phyloP scores from a whole-genome alignment of 2,888 invertebrate species.

The Erebia aethiops region DNA sequence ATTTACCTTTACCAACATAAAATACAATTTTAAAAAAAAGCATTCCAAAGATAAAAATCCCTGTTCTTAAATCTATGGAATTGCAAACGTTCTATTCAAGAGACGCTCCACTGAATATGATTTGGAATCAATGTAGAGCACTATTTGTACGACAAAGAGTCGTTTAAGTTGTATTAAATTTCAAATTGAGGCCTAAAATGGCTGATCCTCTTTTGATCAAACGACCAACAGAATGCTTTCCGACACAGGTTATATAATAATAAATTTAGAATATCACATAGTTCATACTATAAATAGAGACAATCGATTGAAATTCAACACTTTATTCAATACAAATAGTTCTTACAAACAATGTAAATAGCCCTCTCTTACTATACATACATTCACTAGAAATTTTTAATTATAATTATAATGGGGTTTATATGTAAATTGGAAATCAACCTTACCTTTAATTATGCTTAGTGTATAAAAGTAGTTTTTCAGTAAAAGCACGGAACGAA shows the following conservation, averaged over 20 bases:
- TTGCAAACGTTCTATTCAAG: neutral
- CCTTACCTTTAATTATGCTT: slow-evolving; percentile 11
- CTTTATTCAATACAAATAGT: slow-evolving; percentile 54
- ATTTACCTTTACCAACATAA: too few species aligned
- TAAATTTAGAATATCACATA: slow-evolving; percentile 17
- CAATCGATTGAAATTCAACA: slow-evolving; percentile 49
- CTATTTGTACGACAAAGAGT: too few species aligned
- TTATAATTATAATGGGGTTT: neutral
- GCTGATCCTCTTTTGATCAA: neutral
- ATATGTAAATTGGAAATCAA: slow-evolving; percentile 10
- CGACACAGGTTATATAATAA: slow-evolving; percentile 9
- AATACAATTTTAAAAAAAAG: neutral
- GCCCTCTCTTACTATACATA: slow-evolving; percentile 50
- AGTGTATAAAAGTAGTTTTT: slow-evolving; percentile 6
- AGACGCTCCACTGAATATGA: too few species aligned
- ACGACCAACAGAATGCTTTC: slow-evolving; percentile 15
- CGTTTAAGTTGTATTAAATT: neutral
- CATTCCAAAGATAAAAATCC: neutral
- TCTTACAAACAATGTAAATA: slow-evolving; percentile 53
- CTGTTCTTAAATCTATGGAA: neutral
- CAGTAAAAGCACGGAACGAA: neutral
- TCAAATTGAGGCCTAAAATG: neutral
- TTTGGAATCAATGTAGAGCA: too few species aligned
- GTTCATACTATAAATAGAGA: slow-evolving; percentile 38
- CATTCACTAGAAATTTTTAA: slow-evolving; percentile 28